Percentiles rank a stretch among this genome's conserved stretches.
These are phyloP conservation scores for Holocentrus rufus DNA, from an alignment of 2,797 vertebrate genomes.

Conservation along the genomic window DNA sequence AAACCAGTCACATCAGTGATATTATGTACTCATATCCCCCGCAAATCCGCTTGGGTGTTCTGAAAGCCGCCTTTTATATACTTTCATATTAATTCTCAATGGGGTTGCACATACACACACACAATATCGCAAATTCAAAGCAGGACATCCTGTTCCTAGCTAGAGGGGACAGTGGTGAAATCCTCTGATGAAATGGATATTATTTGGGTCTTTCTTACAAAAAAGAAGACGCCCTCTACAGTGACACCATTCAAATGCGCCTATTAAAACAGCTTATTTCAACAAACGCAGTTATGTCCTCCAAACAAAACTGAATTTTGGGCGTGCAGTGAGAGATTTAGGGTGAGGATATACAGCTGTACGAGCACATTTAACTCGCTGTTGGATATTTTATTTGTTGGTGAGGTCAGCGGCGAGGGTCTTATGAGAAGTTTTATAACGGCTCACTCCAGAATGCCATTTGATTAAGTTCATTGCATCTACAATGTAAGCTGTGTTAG, in stretches of 20 bases:
- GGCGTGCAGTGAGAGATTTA: slow-evolving; percentile 13
- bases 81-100: slow-evolving; percentile 11
- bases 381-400: slow-evolving; percentile 7
- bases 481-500: not conserved
- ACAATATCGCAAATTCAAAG: slow-evolving; percentile 31
- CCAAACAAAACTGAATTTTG: not conserved
- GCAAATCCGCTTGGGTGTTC: slow-evolving; percentile 49
- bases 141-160: slow-evolving; percentile 23
- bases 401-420: slow-evolving; percentile 30
- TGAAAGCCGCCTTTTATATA: not conserved
- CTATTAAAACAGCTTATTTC: slow-evolving; percentile 18
- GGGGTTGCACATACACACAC: slow-evolving; percentile 16
- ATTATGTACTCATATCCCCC: slow-evolving; percentile 42
- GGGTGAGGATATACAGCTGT: slow-evolving; percentile 34
- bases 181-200: slow-evolving; percentile 13
- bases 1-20: slow-evolving; percentile 30
- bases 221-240: slow-evolving; percentile 31
- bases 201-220: slow-evolving; percentile 29
- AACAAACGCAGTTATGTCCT: slow-evolving; percentile 23
- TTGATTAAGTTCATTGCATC: too few relatives aligned
- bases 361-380: slow-evolving; percentile 12
- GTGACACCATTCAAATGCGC: slow-evolving; percentile 25
- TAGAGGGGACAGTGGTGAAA: slow-evolving; percentile 36
- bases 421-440: too few relatives aligned
- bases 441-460: too few relatives aligned